Evolutionary conservation across 2,113 vertebrate species (phyloP).

Genomic region (Hippocampus abdominalis): DNA sequence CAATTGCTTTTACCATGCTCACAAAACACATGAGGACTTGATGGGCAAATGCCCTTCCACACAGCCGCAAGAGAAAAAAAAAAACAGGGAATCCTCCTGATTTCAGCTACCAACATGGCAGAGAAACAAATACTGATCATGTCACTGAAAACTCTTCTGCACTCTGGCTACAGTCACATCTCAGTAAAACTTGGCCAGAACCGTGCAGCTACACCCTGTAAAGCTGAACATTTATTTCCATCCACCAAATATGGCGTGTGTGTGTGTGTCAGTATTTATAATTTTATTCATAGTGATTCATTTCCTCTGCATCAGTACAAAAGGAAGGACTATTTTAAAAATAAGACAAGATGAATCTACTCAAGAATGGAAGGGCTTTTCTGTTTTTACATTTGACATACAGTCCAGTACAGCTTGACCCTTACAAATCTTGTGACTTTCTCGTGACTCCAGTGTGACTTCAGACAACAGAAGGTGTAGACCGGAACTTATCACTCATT

Average conservation of each 20-base stretch:
- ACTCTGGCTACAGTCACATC: background rate
- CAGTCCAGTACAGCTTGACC: background rate
- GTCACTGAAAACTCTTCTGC: too few species aligned
- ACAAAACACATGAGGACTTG: too few species aligned
- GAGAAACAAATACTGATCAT: too few species aligned
- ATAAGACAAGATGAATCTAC: background rate
- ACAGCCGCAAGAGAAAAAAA: too few species aligned
- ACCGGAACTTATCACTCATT: background rate
- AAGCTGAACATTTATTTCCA: background rate
- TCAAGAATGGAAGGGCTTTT: constrained; percentile 1
- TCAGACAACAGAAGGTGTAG: background rate
- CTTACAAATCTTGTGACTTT: constrained; percentile 25
- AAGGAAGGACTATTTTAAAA: constrained; percentile 15
- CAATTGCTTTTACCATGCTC: too few species aligned
- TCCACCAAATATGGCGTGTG: background rate
- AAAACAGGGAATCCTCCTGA: too few species aligned
- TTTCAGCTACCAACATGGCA: too few species aligned
- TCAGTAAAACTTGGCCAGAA: background rate
- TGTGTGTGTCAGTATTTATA: background rate
- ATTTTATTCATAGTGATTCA: constrained; percentile 29
- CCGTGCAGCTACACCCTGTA: background rate
- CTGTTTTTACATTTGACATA: constrained; percentile 5
- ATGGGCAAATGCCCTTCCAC: too few species aligned
- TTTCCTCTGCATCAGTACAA: constrained; percentile 21
- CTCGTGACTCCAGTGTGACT: constrained; percentile 6